These are phyloP conservation scores for Drosophila aldrichi DNA, from an alignment of 2,888 invertebrate genomes.

Conservation along the genomic window DNA sequence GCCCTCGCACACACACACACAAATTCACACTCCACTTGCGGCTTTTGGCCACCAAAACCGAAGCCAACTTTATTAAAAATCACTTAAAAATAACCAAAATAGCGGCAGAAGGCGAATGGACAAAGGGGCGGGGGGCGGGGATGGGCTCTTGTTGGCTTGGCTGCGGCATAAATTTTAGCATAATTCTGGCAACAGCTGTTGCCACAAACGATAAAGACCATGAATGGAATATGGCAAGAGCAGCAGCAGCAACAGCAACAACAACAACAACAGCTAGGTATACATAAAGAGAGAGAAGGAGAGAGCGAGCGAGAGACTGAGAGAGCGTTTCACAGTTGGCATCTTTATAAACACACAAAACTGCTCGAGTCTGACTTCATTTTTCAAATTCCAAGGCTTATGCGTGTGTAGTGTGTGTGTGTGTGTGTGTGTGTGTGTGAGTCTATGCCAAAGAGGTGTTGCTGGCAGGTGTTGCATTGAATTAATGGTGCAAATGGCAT, in stretches of 20 bases:
- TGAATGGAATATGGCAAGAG: constrained; percentile 69
- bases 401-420: not conserved
- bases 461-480: constrained; percentile 78
- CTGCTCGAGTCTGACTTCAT: constrained; percentile 67
- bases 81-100: constrained; percentile 80
- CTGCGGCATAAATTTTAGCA: constrained; percentile 74
- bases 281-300: not conserved
- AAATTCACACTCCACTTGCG: constrained; percentile 50
- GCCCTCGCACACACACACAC: constrained; percentile 22
- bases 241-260: constrained; percentile 25
- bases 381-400: constrained; percentile 66
- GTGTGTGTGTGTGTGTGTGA: constrained; percentile 1
- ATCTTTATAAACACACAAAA: constrained; percentile 74
- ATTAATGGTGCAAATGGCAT: constrained; percentile 81
- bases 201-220: constrained; percentile 80
- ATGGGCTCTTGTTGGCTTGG: constrained; percentile 38
- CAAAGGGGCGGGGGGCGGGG: not conserved
- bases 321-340: constrained; percentile 27
- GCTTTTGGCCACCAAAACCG: constrained; percentile 25
- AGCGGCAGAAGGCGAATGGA: constrained; percentile 36
- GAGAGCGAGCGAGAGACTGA: too few relatives aligned
- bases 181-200: constrained; percentile 80
- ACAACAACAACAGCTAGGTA: constrained; percentile 3
- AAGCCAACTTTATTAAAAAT: constrained; percentile 77
- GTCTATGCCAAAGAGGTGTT: constrained; percentile 63